Percentiles rank a stretch among this genome's conserved stretches.
phyloP scores from a whole-genome alignment of 2,113 vertebrate species.

The Morone chrysops region DNA sequence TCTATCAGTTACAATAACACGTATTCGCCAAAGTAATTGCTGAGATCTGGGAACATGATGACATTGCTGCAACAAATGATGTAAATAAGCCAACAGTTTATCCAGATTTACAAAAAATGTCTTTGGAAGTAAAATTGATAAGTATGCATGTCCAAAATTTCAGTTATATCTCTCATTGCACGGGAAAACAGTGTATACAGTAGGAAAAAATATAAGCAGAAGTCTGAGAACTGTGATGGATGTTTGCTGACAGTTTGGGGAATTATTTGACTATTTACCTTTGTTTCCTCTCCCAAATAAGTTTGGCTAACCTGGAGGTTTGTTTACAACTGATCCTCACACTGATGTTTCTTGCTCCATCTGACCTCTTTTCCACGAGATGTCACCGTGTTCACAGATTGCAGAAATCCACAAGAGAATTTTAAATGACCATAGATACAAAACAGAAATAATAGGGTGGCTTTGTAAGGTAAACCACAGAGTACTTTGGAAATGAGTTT shows the following conservation, averaged over 20 bases:
- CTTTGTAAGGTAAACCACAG: background rate
- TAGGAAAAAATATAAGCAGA: background rate
- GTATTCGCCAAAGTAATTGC: background rate
- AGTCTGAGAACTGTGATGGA: background rate
- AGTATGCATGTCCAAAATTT: background rate
- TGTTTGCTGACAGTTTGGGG: background rate
- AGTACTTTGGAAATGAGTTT: background rate
- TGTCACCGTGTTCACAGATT: background rate
- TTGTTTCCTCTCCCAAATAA: background rate
- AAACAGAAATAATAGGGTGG: background rate
- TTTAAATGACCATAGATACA: background rate
- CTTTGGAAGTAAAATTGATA: background rate
- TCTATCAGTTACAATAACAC: background rate
- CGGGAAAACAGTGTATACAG: background rate
- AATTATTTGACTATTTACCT: background rate
- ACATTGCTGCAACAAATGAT: too few species aligned
- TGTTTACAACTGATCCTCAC: too few species aligned
- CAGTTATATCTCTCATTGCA: background rate
- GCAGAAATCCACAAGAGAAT: background rate
- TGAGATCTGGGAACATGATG: background rate
- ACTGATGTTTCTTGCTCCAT: too few species aligned
- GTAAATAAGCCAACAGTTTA: background rate
- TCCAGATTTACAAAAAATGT: background rate
- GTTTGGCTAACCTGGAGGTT: too few species aligned
- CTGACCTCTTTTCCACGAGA: background rate